Conservation (phyloP, 1,140 invertebrate species). For the Drosophila mojavensis region DNA sequence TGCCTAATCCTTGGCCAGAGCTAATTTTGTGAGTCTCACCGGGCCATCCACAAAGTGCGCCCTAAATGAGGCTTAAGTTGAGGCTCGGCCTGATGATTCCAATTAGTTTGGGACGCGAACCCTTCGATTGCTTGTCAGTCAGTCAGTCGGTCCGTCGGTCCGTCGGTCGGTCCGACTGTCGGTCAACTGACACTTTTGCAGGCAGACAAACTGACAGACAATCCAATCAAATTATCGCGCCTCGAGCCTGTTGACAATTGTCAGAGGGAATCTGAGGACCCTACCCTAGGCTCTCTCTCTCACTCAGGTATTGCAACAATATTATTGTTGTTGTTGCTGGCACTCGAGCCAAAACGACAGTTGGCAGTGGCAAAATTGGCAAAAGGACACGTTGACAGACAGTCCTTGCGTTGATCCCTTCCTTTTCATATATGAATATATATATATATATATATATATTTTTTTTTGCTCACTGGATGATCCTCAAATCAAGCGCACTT, state of each 20-base stretch:
- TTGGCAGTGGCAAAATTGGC: conserved; percentile 33
- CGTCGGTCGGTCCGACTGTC: conserved; percentile 48
- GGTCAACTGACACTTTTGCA: conserved; percentile 73
- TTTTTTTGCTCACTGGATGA: conserved; percentile 64
- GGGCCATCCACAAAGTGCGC: conserved; percentile 82
- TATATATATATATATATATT: not conserved
- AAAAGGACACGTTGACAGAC: conserved; percentile 24
- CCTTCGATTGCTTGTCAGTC: conserved; percentile 68
- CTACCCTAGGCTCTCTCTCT: conserved; percentile 33
- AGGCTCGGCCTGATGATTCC: conserved; percentile 77
- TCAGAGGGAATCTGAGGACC: conserved; percentile 18
- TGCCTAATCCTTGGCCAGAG: conserved; percentile 76
- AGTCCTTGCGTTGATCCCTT: conserved; percentile 13
- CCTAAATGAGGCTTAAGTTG: conserved; percentile 84
- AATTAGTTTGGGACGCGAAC: conserved; percentile 72
- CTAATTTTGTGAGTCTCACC: conserved; percentile 61
- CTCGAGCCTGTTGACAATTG: conserved; percentile 73
- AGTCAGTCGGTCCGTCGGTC: conserved; percentile 38
- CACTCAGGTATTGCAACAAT: conserved; percentile 64
- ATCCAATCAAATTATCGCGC: conserved; percentile 84
- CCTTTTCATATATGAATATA: not conserved
- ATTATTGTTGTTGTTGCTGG: conserved; percentile 30
- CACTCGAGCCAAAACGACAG: conserved; percentile 70
- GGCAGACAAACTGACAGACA: conserved; percentile 59
- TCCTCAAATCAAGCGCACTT: conserved; percentile 82